These are phyloP conservation scores for Ammodramus savannarum DNA, from an alignment of 2,113 vertebrate genomes.

Conservation along the genomic window DNA sequence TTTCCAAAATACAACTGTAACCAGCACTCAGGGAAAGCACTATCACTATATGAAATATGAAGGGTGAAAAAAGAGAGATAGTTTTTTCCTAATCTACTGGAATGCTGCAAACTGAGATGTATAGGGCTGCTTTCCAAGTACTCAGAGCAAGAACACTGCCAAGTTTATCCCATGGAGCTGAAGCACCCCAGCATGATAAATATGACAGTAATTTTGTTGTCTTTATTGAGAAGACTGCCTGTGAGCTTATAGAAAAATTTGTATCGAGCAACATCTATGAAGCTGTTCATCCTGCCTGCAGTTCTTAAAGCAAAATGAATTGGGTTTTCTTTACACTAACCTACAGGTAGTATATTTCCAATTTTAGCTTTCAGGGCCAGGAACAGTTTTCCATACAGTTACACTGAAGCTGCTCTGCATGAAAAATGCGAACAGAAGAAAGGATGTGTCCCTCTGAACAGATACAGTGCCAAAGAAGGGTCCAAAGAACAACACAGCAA, in stretches of 20 bases:
- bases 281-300: not conserved
- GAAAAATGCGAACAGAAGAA: not conserved
- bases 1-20: not conserved
- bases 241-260: not conserved
- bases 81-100: not conserved
- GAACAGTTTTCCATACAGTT: not conserved
- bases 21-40: not conserved
- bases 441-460: not conserved
- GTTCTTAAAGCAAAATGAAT: not conserved
- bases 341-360: not conserved
- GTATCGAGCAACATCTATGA: fast-evolving
- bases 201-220: not conserved
- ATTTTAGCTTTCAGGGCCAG: not conserved
- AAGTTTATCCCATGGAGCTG: not conserved
- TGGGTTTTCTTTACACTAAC: not conserved
- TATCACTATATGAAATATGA: not conserved
- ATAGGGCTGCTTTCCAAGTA: not conserved
- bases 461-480: not conserved
- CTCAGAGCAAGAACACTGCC: not conserved
- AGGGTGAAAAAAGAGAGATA: not conserved
- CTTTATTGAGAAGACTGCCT: not conserved
- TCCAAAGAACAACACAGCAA: not conserved
- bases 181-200: not conserved
- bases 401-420: not conserved
- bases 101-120: conserved; percentile 10